Evolutionary conservation across 2,113 vertebrate genomes (phyloP), one percentile per base, ranked within the genome.

Genomic region (Cygnus atratus): DNA sequence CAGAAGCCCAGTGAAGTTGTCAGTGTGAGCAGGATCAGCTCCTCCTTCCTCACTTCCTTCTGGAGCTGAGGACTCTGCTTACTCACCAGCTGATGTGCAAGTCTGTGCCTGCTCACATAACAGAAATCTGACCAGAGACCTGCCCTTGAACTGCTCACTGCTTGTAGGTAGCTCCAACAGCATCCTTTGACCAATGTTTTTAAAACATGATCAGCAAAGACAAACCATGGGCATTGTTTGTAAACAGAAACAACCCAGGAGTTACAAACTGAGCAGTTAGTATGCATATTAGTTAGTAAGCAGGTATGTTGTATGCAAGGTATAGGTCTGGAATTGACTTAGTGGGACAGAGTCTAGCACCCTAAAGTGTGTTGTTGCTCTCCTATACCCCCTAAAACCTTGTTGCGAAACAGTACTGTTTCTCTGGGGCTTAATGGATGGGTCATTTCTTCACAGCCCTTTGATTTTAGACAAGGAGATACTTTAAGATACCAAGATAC

Each of bases 41-140:
- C 63, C 48, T 88, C 17, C 50, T 84, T 20, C 22, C 4, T 66
- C 11, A n/a, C 7, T 43, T 87, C 37, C 55, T 82, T 31, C 46
- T 65, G 62, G 44, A 62, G 7, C 29, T 16, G 28, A 13, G 3
- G 12, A 24, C 84, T 79, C 52, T 35, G 13, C 29, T 35, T 78
- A 48, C 20, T 48, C 46, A 9, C 12, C 0, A 0, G 28, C 29
- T 2, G 2, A 33, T 15, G 20, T 4, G 20, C 4, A 12, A 8
- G 22, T 62, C 57, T 62, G 2, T 29, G 70, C 7, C 43, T 62
- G 10, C 29, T 20, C 50, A 29, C 0, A 1, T 29, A 43, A 26
- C 29, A 62, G 70, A 77, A 54, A 78, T 58, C 28, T 62, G 65
- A 12, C 26, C 39, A 4, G 37, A 73, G 22, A 28, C 13, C 59